These are phyloP conservation scores for Sebastes taczanowskii DNA, from an alignment of 2,797 vertebrate genomes.

Conservation along the genomic window DNA sequence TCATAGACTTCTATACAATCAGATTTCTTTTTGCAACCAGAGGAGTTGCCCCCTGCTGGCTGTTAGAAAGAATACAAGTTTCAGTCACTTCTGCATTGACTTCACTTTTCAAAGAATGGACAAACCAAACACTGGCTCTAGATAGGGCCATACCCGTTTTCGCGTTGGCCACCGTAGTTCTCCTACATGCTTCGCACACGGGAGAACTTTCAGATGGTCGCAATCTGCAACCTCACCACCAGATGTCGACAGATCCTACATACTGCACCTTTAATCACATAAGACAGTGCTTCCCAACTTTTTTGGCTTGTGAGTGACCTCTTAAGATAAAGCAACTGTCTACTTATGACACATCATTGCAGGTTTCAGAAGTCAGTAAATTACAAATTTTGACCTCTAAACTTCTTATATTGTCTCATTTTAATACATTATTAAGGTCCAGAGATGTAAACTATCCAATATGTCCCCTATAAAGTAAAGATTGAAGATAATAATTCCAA, in stretches of 20 bases:
- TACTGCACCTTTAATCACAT: neutral
- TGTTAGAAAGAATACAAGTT: too few relatives aligned
- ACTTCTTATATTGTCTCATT: neutral
- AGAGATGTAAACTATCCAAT: neutral
- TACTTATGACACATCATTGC: neutral
- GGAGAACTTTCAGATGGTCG: neutral
- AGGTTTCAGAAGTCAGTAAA: neutral
- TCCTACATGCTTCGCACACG: too few relatives aligned
- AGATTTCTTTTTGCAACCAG: too few relatives aligned
- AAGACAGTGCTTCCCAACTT: too few relatives aligned
- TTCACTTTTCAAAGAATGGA: too few relatives aligned
- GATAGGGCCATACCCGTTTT: too few relatives aligned
- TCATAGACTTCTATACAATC: too few relatives aligned
- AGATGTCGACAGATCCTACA: neutral
- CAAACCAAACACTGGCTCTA: too few relatives aligned
- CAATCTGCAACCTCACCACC: neutral
- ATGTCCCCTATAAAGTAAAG: neutral
- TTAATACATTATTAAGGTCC: neutral
- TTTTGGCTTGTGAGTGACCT: neutral
- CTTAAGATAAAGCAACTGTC: neutral
- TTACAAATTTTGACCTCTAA: neutral
- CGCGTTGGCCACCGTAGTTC: too few relatives aligned
- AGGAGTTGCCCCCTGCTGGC: too few relatives aligned
- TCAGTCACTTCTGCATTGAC: too few relatives aligned
- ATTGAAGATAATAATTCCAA: neutral